Evolutionary conservation across 2,888 invertebrate species (phyloP).

Genomic region (Fragum sueziense): DNA sequence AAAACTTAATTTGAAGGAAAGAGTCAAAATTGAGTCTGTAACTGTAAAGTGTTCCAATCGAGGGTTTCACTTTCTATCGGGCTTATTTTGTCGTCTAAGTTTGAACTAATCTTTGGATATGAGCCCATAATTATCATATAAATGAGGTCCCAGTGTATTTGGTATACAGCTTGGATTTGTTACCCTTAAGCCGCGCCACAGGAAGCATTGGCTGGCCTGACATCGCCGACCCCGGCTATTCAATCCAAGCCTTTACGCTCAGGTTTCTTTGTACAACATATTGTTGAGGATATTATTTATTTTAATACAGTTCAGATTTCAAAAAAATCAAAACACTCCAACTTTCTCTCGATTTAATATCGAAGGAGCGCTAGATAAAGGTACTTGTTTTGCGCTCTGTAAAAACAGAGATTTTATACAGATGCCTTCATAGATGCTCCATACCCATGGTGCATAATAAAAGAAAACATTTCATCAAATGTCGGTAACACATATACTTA

Average conservation of each 20-base stretch:
- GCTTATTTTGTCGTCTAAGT: conserved; percentile 42
- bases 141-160: conserved; percentile 46
- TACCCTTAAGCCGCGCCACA: conserved; percentile 39
- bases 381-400: no score
- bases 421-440: no score
- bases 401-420: no score
- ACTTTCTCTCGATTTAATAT: neutral
- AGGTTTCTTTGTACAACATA: conserved; percentile 10
- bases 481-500: no score
- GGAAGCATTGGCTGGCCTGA: conserved; percentile 51
- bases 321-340: neutral
- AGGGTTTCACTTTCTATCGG: conserved; percentile 57
- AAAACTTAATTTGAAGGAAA: no score
- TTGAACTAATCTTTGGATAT: conserved; percentile 35
- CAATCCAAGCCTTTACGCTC: conserved; percentile 8
- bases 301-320: conserved; percentile 10
- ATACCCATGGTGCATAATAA: no score
- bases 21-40: neutral
- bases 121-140: conserved; percentile 62
- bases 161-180: conserved; percentile 52
- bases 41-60: conserved; percentile 10
- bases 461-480: no score
- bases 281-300: conserved; percentile 8
- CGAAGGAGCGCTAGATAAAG: no score
- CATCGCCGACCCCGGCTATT: conserved; percentile 31